Evolutionary conservation across 1,140 invertebrate genomes (phyloP).

Genomic region (Drosophila subobscura): DNA sequence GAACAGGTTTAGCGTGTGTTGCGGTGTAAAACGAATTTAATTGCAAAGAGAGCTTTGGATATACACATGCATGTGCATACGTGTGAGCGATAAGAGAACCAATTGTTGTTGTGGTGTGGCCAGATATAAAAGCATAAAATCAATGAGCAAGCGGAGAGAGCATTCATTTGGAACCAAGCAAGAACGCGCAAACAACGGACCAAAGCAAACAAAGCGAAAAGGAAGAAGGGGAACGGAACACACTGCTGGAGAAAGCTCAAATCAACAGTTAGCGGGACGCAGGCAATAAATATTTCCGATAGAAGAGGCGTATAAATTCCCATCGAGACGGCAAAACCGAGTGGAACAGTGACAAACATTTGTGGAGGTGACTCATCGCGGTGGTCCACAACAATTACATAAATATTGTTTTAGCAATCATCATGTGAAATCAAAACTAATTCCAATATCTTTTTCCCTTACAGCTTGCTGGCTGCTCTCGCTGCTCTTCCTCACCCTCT

Average conservation of each 20-base stretch:
- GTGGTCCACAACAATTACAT: conserved; percentile 55
- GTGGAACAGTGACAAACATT: conserved; percentile 19
- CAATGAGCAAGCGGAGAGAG: conserved; percentile 13
- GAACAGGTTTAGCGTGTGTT: neutral
- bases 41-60: too few relatives aligned
- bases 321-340: conserved; percentile 57
- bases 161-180: conserved; percentile 46
- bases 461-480: conserved; percentile 50
- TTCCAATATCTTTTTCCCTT: conserved; percentile 14
- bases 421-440: conserved; percentile 47
- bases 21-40: too few relatives aligned
- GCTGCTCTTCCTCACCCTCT: conserved; percentile 33
- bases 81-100: conserved; percentile 5
- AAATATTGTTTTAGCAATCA: conserved; percentile 31
- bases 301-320: conserved; percentile 13
- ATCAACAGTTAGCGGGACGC: conserved; percentile 4
- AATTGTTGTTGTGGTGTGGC: conserved; percentile 10
- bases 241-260: conserved; percentile 37
- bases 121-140: conserved; percentile 18
- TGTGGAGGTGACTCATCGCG: conserved; percentile 67
- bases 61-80: neutral
- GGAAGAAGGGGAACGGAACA: neutral
- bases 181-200: neutral
- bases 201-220: neutral
- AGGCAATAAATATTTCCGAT: conserved; percentile 20